A percentile compares a stretch with the other conserved stretches of the same genome.
These are phyloP conservation scores for Platycheirus albimanus DNA, from an alignment of 2,888 invertebrate genomes.

Conservation along the genomic window DNA sequence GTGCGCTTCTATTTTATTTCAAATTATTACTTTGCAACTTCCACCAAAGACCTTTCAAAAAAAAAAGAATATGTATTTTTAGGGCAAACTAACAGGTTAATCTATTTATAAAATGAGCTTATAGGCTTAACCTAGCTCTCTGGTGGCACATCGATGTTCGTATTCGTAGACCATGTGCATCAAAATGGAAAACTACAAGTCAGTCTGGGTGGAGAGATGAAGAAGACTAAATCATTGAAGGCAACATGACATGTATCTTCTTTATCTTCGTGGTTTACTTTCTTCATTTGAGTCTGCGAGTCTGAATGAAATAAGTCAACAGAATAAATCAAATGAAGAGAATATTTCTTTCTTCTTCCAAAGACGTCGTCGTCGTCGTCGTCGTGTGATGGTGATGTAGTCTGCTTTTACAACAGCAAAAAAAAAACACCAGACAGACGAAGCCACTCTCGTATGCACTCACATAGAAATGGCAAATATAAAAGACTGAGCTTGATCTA, in stretches of 20 bases:
- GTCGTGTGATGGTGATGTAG: too few relatives aligned
- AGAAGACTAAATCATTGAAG: background rate
- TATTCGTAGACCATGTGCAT: constrained; percentile 6
- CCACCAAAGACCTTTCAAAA: background rate
- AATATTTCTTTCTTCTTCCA: constrained; percentile 9
- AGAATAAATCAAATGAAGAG: constrained; percentile 44
- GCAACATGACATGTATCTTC: constrained; percentile 51
- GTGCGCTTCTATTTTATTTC: constrained; percentile 9
- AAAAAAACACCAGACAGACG: constrained; percentile 3
- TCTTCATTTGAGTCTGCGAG: constrained; percentile 40
- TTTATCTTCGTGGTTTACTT: constrained; percentile 52
- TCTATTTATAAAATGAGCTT: constrained; percentile 68
- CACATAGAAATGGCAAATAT: constrained; percentile 42
- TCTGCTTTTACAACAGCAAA: background rate
- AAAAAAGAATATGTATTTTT: constrained; percentile 48
- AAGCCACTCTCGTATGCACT: constrained; percentile 4
- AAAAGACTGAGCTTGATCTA: constrained; percentile 53
- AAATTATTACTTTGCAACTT: background rate
- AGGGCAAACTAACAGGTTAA: constrained; percentile 64
- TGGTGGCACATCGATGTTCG: background rate
- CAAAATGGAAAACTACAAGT: constrained; percentile 54
- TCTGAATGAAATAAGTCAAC: constrained; percentile 54
- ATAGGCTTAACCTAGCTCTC: constrained; percentile 8
- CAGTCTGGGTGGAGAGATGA: constrained; percentile 9
- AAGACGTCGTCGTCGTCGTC: constrained; percentile 19